Base-by-base conservation (phyloP, 2,797 vertebrate species). In the Xiphorhynchus erythropygius region DNA sequence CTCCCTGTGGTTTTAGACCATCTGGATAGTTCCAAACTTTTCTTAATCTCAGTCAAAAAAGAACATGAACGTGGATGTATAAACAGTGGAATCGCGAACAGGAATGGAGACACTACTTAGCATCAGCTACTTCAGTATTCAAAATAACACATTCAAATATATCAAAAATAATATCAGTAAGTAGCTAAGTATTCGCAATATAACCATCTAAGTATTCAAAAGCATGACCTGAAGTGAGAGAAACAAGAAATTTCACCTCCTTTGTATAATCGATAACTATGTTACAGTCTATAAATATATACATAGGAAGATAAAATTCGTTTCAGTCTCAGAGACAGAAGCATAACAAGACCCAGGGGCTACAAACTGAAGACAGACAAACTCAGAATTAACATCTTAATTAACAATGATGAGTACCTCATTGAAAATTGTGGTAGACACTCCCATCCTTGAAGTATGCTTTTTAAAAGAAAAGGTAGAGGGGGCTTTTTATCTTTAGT, bases 1-100 rank as follows among this genome's bases (percentile, higher is more conserved):
- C 63, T 79, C 91, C 75, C 94, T 95, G 74, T 37, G 89, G 87
- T 81, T 95, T 87, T 80, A 92, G 79, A 92, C 78, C 95, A 87
- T 93, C 80, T 93, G 89, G 90, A 91, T 55, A 90, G 44, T 53
- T 95, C 81, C 37, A 65, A 93, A 92, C 67, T 85, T 91, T 96
- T 89, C 76, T 81, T 79, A 65, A 89, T 89, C 70, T 73, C 35
- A 65, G 37, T 78, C 33, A 87, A 71, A 88, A 94, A 78, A 79
- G 21, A 84, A 89, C 23, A 60, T 35, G 63, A 92, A 76, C n/a
- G 35, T 47, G 27, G 64, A 71, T 85, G 32, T 42, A 80, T 46
- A 74, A 93, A 87, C 52, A 87, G 60, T 39, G 33, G 42, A 94
- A 83, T 81, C 65, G 88, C 62, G 86, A 71, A 44, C 9, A 80